phyloP scores from a whole-genome alignment of 2,888 invertebrate species.

The Synanthedon vespiformis region DNA sequence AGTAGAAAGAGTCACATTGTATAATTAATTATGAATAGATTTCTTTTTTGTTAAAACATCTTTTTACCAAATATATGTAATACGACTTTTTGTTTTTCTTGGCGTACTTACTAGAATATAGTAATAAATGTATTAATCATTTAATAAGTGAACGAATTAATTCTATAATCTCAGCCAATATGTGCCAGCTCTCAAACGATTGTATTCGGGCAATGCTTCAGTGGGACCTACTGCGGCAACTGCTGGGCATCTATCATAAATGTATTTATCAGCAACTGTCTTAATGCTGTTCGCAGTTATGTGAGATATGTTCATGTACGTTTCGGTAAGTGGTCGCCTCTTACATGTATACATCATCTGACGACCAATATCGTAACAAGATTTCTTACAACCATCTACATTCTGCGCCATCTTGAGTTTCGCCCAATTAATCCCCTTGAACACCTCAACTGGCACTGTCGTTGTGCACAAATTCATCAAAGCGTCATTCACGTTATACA shows the following conservation, averaged over 20 bases:
- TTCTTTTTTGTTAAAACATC: too few species aligned
- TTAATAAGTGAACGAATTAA: background rate
- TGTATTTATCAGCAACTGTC: constrained; percentile 20
- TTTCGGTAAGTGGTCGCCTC: constrained; percentile 18
- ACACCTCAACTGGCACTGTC: constrained; percentile 24
- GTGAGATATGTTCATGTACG: constrained; percentile 2
- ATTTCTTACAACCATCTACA: constrained; percentile 25
- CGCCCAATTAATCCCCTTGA: constrained; percentile 34
- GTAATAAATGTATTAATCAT: too few species aligned
- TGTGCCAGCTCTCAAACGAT: constrained; percentile 32
- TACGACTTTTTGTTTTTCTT: too few species aligned
- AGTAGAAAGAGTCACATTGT: too few species aligned
- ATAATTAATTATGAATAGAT: too few species aligned
- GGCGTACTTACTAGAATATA: too few species aligned
- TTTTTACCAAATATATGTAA: too few species aligned
- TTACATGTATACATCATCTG: constrained; percentile 33
- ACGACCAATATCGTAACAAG: constrained; percentile 39
- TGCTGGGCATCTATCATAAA: constrained; percentile 53
- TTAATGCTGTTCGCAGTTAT: constrained; percentile 7
- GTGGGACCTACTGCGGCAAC: constrained; percentile 51
- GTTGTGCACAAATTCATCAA: constrained; percentile 48
- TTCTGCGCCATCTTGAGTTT: constrained; percentile 29
- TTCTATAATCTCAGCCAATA: constrained; percentile 43
- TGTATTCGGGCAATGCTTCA: constrained; percentile 51
- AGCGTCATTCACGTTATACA: constrained; percentile 34